phyloP scores from a whole-genome alignment of 2,113 vertebrate genomes.

The Carlito syrichta region DNA sequence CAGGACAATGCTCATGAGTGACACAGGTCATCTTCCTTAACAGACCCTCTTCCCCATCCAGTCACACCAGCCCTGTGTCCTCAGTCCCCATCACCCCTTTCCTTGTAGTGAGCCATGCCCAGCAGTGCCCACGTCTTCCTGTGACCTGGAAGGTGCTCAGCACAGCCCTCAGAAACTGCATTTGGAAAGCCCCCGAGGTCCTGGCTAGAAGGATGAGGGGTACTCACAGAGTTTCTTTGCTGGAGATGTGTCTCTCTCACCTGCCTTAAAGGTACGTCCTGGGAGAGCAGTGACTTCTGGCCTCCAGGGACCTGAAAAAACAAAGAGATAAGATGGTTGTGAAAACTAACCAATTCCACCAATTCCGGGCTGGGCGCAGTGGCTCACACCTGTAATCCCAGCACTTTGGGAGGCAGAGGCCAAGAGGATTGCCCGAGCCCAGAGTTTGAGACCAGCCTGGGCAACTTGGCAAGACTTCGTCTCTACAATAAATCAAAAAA shows the following conservation, averaged over 20 bases:
- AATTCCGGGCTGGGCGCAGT: too few relatives aligned
- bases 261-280: accelerated
- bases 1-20: accelerated
- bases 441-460: too few relatives aligned
- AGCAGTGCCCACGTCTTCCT: not conserved
- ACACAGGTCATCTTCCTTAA: not conserved
- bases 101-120: accelerated
- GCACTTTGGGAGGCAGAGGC: too few relatives aligned
- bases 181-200: not conserved
- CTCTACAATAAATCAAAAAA: too few relatives aligned
- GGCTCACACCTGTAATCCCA: too few relatives aligned
- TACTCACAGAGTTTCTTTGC: not conserved
- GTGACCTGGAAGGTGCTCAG: not conserved
- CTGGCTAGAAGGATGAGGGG: not conserved
- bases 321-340: not conserved
- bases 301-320: not conserved
- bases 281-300: not conserved
- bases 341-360: too few relatives aligned
- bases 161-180: not conserved
- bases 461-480: too few relatives aligned
- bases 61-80: not conserved
- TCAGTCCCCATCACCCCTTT: accelerated
- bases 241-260: not conserved
- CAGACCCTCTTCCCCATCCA: not conserved
- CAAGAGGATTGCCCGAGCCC: too few relatives aligned